phyloP scores from a whole-genome alignment of 2,113 vertebrate genomes.

The Ahaetulla prasina region DNA sequence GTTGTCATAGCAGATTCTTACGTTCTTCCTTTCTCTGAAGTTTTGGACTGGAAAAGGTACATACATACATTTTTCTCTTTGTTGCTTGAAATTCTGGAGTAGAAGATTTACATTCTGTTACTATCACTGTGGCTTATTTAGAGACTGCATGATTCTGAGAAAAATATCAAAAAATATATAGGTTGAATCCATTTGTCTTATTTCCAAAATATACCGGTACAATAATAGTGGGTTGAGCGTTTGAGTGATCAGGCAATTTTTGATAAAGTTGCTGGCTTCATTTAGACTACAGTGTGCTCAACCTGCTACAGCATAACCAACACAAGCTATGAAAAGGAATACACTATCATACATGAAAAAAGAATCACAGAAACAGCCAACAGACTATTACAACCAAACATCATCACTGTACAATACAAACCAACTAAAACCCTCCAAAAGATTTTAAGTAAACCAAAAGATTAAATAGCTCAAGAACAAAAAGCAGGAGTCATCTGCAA shows the following conservation, averaged over 20 bases:
- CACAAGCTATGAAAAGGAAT: neutral
- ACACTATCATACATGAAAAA: neutral
- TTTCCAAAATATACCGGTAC: neutral
- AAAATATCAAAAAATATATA: neutral
- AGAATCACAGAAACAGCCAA: neutral
- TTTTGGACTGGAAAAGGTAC: constrained; percentile 98
- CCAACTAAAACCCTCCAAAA: neutral
- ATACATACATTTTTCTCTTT: neutral
- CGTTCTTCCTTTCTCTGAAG: constrained; percentile 93
- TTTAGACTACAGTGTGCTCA: neutral
- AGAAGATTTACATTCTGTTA: constrained; percentile 82
- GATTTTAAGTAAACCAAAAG: neutral
- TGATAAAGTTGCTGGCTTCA: neutral
- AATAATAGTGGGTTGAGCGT: neutral
- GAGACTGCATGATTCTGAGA: neutral
- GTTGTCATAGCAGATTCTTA: constrained; percentile 94
- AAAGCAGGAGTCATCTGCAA: neutral
- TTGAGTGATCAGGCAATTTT: neutral
- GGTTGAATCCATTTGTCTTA: neutral
- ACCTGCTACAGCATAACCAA: neutral
- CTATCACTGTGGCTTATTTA: neutral
- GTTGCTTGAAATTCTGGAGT: constrained; percentile 77
- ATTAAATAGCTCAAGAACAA: neutral
- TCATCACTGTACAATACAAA: neutral
- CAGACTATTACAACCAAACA: neutral